Evolutionary conservation across 2,888 invertebrate species (phyloP).

Genomic region (Hydriomena furcata): DNA sequence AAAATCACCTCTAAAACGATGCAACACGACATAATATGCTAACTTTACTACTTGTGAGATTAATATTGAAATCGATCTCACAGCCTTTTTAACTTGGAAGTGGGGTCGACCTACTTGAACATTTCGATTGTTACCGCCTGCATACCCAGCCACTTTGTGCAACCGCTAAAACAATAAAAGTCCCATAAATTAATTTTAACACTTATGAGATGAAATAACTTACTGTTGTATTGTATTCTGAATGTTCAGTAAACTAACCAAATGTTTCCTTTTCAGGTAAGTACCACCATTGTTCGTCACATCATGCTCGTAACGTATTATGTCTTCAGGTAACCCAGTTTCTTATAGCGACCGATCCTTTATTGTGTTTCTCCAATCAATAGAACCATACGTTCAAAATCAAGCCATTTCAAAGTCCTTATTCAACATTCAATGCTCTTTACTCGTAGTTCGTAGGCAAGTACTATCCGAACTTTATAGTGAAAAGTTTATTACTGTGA

Average conservation of each 20-base stretch:
- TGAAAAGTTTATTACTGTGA: conserved; percentile 13
- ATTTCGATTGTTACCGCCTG: conserved; percentile 63
- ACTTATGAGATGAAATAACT: conserved; percentile 11
- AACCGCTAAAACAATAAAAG: conserved; percentile 64
- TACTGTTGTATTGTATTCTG: conserved; percentile 29
- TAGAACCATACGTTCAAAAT: conserved; percentile 1
- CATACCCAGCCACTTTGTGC: conserved; percentile 55
- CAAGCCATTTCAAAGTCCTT: conserved; percentile 3
- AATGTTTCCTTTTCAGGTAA: conserved; percentile 66
- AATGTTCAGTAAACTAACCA: conserved; percentile 30
- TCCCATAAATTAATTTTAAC: conserved; percentile 42
- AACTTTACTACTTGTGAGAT: conserved; percentile 27
- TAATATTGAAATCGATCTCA: conserved; percentile 47
- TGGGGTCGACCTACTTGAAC: conserved; percentile 64
- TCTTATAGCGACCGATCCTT: conserved; percentile 23
- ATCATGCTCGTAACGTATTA: conserved; percentile 38
- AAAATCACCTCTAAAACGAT: conserved; percentile 44
- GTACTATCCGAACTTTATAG: conserved; percentile 5
- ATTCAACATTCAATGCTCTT: conserved; percentile 15
- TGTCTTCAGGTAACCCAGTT: conserved; percentile 30
- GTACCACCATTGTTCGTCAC: conserved; percentile 45
- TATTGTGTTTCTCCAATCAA: conserved; percentile 22
- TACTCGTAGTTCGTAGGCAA: not conserved
- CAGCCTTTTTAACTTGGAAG: conserved; percentile 52
- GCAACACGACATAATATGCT: conserved; percentile 35